Evolutionary conservation across 2,113 vertebrate genomes (phyloP).

Genomic region (Neolamprologus toae): DNA sequence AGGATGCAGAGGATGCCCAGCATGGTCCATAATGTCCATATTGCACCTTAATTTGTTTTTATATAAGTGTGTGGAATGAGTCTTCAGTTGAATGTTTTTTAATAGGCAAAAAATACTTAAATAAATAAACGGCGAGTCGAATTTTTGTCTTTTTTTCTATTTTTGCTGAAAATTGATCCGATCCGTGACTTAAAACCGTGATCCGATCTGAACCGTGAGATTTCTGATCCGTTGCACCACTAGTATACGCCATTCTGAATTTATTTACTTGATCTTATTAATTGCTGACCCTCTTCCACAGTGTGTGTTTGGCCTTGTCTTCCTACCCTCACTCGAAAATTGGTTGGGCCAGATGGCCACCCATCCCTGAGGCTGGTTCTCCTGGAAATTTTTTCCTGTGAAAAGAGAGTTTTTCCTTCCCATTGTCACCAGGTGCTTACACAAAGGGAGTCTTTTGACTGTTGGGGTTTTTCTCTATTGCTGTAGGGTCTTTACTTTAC

Average conservation of each 20-base stretch:
- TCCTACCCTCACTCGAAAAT: neutral
- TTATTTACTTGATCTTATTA: neutral
- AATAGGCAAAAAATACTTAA: neutral
- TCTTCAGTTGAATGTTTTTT: neutral
- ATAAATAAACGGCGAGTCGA: neutral
- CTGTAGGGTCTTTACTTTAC: neutral
- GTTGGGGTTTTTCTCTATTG: neutral
- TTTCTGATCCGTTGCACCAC: accelerated
- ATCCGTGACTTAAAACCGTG: neutral
- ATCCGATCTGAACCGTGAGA: neutral
- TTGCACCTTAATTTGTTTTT: neutral
- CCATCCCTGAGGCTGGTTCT: neutral
- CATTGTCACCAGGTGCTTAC: neutral
- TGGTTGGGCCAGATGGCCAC: neutral
- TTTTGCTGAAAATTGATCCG: neutral
- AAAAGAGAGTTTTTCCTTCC: neutral
- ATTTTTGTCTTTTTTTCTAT: neutral
- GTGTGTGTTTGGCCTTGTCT: neutral
- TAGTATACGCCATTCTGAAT: neutral
- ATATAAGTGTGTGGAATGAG: neutral
- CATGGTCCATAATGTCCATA: neutral
- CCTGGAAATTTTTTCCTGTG: neutral
- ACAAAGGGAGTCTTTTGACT: neutral
- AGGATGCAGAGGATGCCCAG: accelerated
- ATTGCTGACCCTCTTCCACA: accelerated